These are phyloP conservation scores for Drosophila diplacantha DNA, from an alignment of 2,888 invertebrate genomes.

Conservation along the genomic window DNA sequence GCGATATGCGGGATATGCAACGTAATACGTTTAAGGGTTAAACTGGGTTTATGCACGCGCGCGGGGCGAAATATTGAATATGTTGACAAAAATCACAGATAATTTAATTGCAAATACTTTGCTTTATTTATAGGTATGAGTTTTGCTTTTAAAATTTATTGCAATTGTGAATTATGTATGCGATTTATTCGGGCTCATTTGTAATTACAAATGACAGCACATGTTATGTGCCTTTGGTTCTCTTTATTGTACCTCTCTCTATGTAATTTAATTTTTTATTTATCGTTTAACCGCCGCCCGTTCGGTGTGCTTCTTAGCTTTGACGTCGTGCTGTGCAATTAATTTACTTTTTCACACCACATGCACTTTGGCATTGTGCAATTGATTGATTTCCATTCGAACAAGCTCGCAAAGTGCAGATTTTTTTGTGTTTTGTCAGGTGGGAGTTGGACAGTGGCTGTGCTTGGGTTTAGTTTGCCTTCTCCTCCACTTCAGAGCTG, in stretches of 20 bases:
- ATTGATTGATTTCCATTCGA: constrained; percentile 63
- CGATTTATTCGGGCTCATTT: constrained; percentile 40
- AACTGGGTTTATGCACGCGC: constrained; percentile 30
- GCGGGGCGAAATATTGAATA: constrained; percentile 49
- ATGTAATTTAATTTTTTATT: constrained; percentile 25
- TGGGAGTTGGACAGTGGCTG: constrained; percentile 24
- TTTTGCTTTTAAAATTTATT: constrained; percentile 33
- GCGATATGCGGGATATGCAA: constrained; percentile 20
- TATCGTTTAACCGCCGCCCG: constrained; percentile 27
- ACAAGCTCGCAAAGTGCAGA: constrained; percentile 23
- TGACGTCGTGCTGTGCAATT: constrained; percentile 56
- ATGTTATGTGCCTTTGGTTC: constrained; percentile 32
- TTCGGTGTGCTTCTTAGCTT: constrained; percentile 46
- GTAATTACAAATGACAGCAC: constrained; percentile 62
- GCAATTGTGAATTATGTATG: constrained; percentile 37
- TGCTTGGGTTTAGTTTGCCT: constrained; percentile 10
- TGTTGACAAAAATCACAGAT: constrained; percentile 69
- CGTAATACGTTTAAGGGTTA: constrained; percentile 12
- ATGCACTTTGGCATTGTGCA: constrained; percentile 49
- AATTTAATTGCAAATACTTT: constrained; percentile 61
- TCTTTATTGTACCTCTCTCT: constrained; percentile 5
- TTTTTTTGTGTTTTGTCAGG: constrained; percentile 3
- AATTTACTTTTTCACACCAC: constrained; percentile 61
- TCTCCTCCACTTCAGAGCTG: constrained; percentile 3
- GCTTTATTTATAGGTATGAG: constrained; percentile 33